Conservation (phyloP, 2,113 vertebrate genomes). For the Poicephalus gulielmi region DNA sequence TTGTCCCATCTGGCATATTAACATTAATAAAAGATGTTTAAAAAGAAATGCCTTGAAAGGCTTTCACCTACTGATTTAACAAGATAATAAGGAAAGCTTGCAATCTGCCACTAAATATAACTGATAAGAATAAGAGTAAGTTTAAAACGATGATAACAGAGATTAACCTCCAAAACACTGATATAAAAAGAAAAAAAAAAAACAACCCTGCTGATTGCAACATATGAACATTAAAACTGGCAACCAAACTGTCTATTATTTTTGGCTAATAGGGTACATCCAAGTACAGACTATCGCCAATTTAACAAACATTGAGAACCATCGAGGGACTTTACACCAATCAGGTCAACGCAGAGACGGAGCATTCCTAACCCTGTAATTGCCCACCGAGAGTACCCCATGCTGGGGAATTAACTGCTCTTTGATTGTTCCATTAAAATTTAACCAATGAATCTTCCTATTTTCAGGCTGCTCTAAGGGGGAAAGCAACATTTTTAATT, state of each 20-base stretch:
- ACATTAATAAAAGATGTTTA: conserved; percentile 84
- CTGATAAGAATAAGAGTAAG: conserved; percentile 72
- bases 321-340: conserved; percentile 37
- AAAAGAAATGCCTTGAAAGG: conserved; percentile 78
- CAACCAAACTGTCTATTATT: conserved; percentile 63
- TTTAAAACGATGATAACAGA: conserved; percentile 68
- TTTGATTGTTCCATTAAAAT: conserved; percentile 73
- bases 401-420: conserved; percentile 57
- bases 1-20: conserved; percentile 85
- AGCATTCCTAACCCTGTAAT: conserved; percentile 58
- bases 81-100: conserved; percentile 82
- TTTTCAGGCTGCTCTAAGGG: conserved; percentile 51
- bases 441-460: conserved; percentile 55
- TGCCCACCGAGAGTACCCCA: conserved; percentile 34
- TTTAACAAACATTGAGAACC: conserved; percentile 42
- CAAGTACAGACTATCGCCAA: not conserved
- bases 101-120: conserved; percentile 80
- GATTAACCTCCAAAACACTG: conserved; percentile 72
- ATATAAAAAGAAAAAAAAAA: conserved; percentile 50
- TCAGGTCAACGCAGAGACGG: conserved; percentile 50
- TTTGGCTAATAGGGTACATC: conserved; percentile 60
- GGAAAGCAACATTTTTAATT: conserved; percentile 63
- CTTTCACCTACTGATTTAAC: conserved; percentile 85
- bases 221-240: conserved; percentile 59
- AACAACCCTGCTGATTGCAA: conserved; percentile 66